These are phyloP conservation scores for Eumaeus atala DNA, from an alignment of 1,140 invertebrate species.

Conservation along the genomic window DNA sequence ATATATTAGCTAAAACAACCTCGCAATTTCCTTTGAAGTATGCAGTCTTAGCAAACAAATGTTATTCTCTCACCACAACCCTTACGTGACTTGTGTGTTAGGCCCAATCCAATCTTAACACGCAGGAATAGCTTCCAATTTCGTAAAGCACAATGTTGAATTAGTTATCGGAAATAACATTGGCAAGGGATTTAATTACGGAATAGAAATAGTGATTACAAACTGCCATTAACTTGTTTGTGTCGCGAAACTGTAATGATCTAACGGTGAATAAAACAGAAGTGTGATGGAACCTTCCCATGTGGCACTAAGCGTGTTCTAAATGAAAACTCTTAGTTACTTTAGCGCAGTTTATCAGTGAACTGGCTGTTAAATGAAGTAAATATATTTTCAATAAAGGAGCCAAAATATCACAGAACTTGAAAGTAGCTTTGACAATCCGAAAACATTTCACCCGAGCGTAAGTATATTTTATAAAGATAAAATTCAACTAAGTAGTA, in stretches of 20 bases:
- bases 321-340: too few species aligned
- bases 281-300: background rate
- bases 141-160: background rate
- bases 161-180: conserved; percentile 6
- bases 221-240: conserved; percentile 8
- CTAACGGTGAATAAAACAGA: background rate
- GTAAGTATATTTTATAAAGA: too few species aligned
- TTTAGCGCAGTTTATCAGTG: too few species aligned
- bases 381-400: too few species aligned
- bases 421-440: too few species aligned
- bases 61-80: background rate
- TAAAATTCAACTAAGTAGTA: too few species aligned
- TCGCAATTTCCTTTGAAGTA: conserved; percentile 3
- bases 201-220: conserved; percentile 1
- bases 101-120: background rate
- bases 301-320: too few species aligned
- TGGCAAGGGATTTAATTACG: conserved; percentile 5
- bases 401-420: too few species aligned
- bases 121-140: background rate
- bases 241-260: background rate
- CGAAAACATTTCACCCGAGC: too few species aligned
- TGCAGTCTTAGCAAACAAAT: conserved; percentile 5
- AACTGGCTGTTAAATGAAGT: too few species aligned
- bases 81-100: background rate
- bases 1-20: background rate